Percentiles rank a stretch among this genome's conserved stretches.
Evolutionary conservation across 1,140 invertebrate genomes (phyloP).

Genomic region (Drosophila athabasca): DNA sequence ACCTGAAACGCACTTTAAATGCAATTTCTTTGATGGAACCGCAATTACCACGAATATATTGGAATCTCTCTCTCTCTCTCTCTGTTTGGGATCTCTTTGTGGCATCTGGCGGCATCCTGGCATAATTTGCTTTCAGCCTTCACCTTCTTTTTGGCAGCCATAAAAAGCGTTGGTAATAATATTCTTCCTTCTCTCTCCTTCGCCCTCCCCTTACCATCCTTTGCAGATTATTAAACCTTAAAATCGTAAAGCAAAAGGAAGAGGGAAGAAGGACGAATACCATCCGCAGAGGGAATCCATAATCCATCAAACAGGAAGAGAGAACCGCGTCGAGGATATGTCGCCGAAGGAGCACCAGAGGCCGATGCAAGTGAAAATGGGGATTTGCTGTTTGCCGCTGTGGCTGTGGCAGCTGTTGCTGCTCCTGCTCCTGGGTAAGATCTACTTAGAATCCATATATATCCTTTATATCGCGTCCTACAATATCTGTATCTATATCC

Average conservation of each 20-base stretch:
- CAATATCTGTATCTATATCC: constrained; percentile 4
- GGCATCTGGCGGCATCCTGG: neutral
- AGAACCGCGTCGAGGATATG: constrained; percentile 48
- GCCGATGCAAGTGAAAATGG: constrained; percentile 39
- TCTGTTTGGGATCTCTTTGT: no score
- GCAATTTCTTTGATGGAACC: no score
- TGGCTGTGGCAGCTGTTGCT: constrained; percentile 68
- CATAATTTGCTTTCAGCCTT: constrained; percentile 44
- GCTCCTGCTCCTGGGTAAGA: constrained; percentile 63
- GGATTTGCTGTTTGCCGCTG: constrained; percentile 14
- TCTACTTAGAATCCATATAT: constrained; percentile 17
- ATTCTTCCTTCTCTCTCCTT: constrained; percentile 18
- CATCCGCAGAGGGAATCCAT: constrained; percentile 33
- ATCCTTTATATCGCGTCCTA: neutral
- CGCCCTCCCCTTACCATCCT: constrained; percentile 2
- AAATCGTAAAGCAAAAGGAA: constrained; percentile 24
- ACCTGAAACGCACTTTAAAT: no score
- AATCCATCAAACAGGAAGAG: constrained; percentile 29
- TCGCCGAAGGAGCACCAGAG: constrained; percentile 46
- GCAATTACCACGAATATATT: no score
- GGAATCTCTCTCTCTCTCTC: no score
- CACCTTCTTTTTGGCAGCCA: constrained; percentile 20
- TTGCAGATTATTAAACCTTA: constrained; percentile 59
- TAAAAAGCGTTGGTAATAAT: constrained; percentile 53
- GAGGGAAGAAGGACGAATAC: constrained; percentile 1